Evolutionary conservation across 2,888 invertebrate species (phyloP).

Genomic region (Xestia xanthographa): DNA sequence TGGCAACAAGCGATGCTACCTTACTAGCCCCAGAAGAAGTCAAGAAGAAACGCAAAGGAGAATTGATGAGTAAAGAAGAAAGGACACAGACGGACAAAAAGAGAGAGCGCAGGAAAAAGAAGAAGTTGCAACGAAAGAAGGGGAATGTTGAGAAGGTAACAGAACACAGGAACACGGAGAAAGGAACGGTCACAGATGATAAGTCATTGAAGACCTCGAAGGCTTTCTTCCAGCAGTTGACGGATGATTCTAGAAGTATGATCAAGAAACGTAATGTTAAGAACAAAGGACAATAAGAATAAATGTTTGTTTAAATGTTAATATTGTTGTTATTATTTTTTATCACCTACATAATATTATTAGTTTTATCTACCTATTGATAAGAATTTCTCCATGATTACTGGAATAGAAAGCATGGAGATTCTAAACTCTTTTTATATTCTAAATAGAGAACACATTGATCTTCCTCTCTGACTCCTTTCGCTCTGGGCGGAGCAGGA

Average conservation of each 20-base stretch:
- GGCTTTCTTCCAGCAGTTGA: slow-evolving; percentile 96
- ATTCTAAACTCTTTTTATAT: background rate
- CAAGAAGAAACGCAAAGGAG: slow-evolving; percentile 91
- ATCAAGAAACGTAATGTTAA: slow-evolving; percentile 83
- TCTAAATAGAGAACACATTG: too few relatives aligned
- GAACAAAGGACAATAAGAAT: slow-evolving; percentile 79
- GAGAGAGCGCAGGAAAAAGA: slow-evolving; percentile 96
- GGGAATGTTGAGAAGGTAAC: slow-evolving; percentile 84
- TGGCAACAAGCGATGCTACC: slow-evolving; percentile 95
- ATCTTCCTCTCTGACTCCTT: too few relatives aligned
- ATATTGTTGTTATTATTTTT: slow-evolving; percentile 40
- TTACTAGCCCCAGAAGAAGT: slow-evolving; percentile 98
- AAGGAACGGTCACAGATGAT: slow-evolving; percentile 89
- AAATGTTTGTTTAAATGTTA: slow-evolving; percentile 49
- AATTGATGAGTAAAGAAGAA: slow-evolving; percentile 93
- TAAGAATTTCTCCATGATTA: background rate
- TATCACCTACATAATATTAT: background rate
- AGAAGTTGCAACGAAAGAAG: slow-evolving; percentile 92
- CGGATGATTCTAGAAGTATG: slow-evolving; percentile 92
- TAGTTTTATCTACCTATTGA: background rate
- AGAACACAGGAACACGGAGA: slow-evolving; percentile 89
- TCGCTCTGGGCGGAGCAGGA: too few relatives aligned
- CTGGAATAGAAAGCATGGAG: background rate
- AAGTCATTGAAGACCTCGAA: slow-evolving; percentile 92
- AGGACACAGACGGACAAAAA: slow-evolving; percentile 96